Percentiles rank a stretch among this genome's conserved stretches.
phyloP scores from a whole-genome alignment of 2,888 invertebrate species.

The Gibbula magus region DNA sequence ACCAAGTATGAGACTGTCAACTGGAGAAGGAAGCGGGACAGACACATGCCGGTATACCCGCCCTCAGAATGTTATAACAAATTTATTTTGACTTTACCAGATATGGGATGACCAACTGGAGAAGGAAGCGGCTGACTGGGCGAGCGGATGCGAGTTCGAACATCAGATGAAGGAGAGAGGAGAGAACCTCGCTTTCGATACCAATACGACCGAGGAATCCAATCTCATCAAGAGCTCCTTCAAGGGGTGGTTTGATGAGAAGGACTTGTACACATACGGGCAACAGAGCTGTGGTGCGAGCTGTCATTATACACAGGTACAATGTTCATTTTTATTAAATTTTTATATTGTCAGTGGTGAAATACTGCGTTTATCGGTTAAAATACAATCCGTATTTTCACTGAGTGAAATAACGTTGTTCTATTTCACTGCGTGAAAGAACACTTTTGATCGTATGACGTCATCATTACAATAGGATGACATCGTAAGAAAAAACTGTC shows the following conservation, averaged over 20 bases:
- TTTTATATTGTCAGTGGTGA: no score
- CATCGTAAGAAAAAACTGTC: no score
- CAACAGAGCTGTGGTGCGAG: constrained; percentile 27
- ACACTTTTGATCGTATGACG: no score
- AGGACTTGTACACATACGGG: constrained; percentile 36
- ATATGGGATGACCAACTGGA: constrained; percentile 35
- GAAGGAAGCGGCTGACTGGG: constrained; percentile 32
- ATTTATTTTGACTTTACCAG: not conserved
- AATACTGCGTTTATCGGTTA: no score
- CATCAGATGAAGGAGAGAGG: constrained; percentile 39
- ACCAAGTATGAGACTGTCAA: not conserved
- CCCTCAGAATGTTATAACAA: no score
- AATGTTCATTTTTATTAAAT: no score
- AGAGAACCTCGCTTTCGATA: constrained; percentile 44
- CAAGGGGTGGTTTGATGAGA: constrained; percentile 39
- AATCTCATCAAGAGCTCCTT: constrained; percentile 29
- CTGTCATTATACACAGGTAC: constrained; percentile 47
- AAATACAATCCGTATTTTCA: no score
- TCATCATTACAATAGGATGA: no score
- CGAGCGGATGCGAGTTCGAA: constrained; percentile 35
- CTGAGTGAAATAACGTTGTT: no score
- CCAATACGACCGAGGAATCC: not conserved
- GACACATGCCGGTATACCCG: no score
- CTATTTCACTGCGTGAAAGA: no score
- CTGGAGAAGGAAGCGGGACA: not conserved